These are phyloP conservation scores for Oppia nitens DNA, from an alignment of 1,140 invertebrate species.

Conservation along the genomic window DNA sequence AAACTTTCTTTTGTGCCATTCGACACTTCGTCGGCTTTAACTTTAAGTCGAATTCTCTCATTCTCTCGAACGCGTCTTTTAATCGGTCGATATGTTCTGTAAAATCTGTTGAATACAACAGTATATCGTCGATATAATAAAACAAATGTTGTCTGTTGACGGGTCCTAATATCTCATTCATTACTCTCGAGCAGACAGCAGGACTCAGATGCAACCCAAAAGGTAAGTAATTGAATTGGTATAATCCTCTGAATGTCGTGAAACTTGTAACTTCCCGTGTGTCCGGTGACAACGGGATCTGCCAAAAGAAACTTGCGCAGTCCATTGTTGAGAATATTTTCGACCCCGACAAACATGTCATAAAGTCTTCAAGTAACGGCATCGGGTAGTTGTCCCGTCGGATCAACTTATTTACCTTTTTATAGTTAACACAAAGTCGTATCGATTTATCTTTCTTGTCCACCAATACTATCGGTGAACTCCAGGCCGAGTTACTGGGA, in stretches of 20 bases:
- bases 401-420: conserved; percentile 29
- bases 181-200: conserved; percentile 20
- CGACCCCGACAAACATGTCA: conserved; percentile 26
- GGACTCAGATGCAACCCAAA: conserved; percentile 18
- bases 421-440: conserved; percentile 32
- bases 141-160: conserved; percentile 5
- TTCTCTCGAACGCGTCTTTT: conserved; percentile 18
- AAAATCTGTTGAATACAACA: conserved; percentile 19
- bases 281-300: too few relatives aligned
- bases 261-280: too few relatives aligned
- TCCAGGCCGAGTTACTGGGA: too few relatives aligned
- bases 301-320: too few relatives aligned
- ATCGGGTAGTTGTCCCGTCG: conserved; percentile 34
- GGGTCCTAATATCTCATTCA: conserved; percentile 17
- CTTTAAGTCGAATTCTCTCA: conserved; percentile 14
- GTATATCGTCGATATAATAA: conserved; percentile 23
- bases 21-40: conserved; percentile 18
- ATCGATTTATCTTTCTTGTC: conserved; percentile 31
- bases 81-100: conserved; percentile 20
- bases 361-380: conserved; percentile 30
- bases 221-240: too few relatives aligned
- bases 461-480: conserved; percentile 30
- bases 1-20: conserved; percentile 8
- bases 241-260: too few relatives aligned
- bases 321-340: too few relatives aligned